phyloP scores from a whole-genome alignment of 1,140 invertebrate genomes.

The Calosoma granatense region DNA sequence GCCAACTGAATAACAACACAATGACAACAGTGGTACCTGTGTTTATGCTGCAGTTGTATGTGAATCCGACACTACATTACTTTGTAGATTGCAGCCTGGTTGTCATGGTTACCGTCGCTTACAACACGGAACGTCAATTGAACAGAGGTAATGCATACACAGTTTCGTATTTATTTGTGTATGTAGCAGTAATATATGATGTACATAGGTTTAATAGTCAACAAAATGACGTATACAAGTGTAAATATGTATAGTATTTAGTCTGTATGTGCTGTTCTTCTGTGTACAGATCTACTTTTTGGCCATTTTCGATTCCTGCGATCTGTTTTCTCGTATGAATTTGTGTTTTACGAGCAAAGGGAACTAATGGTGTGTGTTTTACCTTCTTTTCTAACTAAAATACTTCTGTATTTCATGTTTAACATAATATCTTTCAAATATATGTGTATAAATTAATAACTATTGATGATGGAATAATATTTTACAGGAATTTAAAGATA shows the following conservation, averaged over 20 bases:
- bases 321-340: slow-evolving; percentile 44
- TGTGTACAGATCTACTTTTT: slow-evolving; percentile 30
- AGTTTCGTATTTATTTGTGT: slow-evolving; percentile 10
- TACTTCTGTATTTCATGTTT: slow-evolving; percentile 1
- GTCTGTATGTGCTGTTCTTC: too few species aligned
- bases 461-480: slow-evolving; percentile 14
- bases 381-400: slow-evolving; percentile 18
- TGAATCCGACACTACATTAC: slow-evolving; percentile 60
- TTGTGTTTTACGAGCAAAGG: slow-evolving; percentile 34
- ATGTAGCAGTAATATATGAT: slow-evolving; percentile 12
- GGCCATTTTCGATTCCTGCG: slow-evolving; percentile 34
- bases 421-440: slow-evolving; percentile 6
- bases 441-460: neutral
- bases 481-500: slow-evolving; percentile 41
- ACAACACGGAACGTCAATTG: slow-evolving; percentile 22
- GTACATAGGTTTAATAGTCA: neutral
- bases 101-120: slow-evolving; percentile 32
- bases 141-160: slow-evolving; percentile 27
- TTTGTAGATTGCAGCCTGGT: slow-evolving; percentile 48
- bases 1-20: slow-evolving; percentile 48
- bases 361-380: slow-evolving; percentile 25
- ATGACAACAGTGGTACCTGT: slow-evolving; percentile 56
- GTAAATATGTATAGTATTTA: too few species aligned
- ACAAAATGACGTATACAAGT: too few species aligned
- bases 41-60: slow-evolving; percentile 58